Percentiles rank a stretch among this genome's conserved stretches.
phyloP scores from a whole-genome alignment of 2,797 vertebrate genomes.

The Silurus lanzhouensis region DNA sequence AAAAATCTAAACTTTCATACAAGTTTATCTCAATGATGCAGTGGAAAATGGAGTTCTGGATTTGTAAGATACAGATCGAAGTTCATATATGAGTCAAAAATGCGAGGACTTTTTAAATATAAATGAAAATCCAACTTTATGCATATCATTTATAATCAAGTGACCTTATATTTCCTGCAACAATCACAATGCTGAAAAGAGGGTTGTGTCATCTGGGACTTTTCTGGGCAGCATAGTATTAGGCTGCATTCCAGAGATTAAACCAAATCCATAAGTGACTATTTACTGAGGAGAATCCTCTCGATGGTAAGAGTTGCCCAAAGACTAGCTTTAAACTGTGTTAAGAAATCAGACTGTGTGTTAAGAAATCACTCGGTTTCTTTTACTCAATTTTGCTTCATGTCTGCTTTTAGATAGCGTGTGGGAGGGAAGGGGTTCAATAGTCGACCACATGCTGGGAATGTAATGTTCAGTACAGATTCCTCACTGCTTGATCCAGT shows the following conservation, averaged over 20 bases:
- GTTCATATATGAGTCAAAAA: background rate
- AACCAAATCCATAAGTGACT: slow-evolving; percentile 3
- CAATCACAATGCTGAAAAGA: background rate
- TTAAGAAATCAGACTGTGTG: background rate
- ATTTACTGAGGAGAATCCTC: background rate
- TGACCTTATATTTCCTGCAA: background rate
- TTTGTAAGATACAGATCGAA: background rate
- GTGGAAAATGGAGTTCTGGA: background rate
- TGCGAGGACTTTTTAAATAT: background rate
- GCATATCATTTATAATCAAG: background rate
- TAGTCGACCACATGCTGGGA: slow-evolving; percentile 23
- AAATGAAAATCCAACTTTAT: background rate
- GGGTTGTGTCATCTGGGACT: background rate
- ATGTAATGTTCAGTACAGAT: slow-evolving; percentile 29
- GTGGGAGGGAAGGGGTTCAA: slow-evolving; percentile 28
- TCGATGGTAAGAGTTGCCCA: slow-evolving; percentile 7
- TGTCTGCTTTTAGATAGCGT: slow-evolving; percentile 27
- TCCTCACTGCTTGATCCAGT: slow-evolving; percentile 17
- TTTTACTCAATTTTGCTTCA: background rate
- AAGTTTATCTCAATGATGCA: background rate
- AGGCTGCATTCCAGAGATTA: slow-evolving; percentile 6
- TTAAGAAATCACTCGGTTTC: background rate
- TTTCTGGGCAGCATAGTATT: slow-evolving; percentile 5
- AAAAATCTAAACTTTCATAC: too few relatives aligned
- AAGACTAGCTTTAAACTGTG: background rate